Percentiles rank a stretch among this genome's conserved stretches.
phyloP scores from a whole-genome alignment of 1,140 invertebrate genomes.

The Chionoecetes opilio region DNA sequence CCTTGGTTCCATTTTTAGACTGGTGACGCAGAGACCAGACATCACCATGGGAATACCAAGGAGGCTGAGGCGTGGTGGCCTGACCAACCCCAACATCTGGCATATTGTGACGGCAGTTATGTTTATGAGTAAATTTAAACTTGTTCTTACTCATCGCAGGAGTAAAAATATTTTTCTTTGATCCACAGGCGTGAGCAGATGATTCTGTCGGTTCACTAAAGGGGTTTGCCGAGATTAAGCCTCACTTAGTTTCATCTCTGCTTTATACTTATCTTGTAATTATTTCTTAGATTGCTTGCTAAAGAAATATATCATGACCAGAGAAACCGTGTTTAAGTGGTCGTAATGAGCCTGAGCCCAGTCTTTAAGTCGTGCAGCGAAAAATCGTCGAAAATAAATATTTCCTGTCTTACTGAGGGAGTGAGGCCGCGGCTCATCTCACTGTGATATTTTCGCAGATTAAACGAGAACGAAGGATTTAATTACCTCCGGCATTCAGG shows the following conservation, averaged over 20 bases:
- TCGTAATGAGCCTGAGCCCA: not conserved
- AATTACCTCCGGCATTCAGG: not conserved
- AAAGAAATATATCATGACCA: not conserved
- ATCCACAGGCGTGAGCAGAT: not conserved
- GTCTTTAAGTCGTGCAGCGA: not conserved
- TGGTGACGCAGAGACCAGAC: slow-evolving; percentile 1
- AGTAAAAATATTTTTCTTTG: not conserved
- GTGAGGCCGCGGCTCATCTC: not conserved
- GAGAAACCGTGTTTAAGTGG: not conserved
- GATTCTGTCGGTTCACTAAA: not conserved
- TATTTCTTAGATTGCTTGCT: not conserved
- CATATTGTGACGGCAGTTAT: not conserved
- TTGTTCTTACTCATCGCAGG: not conserved
- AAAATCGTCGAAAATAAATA: not conserved
- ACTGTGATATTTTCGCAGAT: slow-evolving; percentile 5
- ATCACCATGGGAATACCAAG: not conserved
- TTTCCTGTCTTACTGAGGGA: not conserved
- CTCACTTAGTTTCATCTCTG: not conserved
- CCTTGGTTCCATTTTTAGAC: slow-evolving; percentile 6
- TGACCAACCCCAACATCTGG: not conserved
- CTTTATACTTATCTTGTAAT: not conserved
- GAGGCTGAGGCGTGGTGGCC: not conserved
- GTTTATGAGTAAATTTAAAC: not conserved
- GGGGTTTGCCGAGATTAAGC: not conserved
- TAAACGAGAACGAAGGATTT: not conserved